Evolutionary conservation across 37 sponge, comb jelly and placozoan species (phyloP), one percentile per base, ranked within the genome.

Genomic region (Theonella swinhoei): DNA sequence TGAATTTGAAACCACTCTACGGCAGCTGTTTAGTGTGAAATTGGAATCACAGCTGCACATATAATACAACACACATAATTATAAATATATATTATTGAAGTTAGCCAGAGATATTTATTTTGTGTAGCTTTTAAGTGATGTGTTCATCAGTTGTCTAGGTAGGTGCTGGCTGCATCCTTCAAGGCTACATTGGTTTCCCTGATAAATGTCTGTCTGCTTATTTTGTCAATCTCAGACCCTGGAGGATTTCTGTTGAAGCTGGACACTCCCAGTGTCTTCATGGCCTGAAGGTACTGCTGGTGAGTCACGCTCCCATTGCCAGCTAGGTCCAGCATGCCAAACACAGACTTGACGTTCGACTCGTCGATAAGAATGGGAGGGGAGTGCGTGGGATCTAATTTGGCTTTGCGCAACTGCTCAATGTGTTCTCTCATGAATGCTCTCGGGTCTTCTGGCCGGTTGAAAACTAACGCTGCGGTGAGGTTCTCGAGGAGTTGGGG

Each of bases 321-420:
- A 8, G 93, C 85, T 25, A 92, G 83, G 80, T 97, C 98, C 78
- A 97, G 54, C 98, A 94, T 97, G 25, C 87, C 76, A 72, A 87
- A 97, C 11, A 97, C 72, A 14, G 95, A 92, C 47, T 65, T 39
- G 17, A 97, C 69, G 68, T 97, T 97, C 7, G 88, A 83, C 37
- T 92, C 91, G 62, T 94, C 91, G 20, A 97, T 39, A 36, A 94
- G 81, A 31, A 73, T 76, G 4, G 96, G 98, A 19, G 93, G 83
- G 3, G 42, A 33, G 54, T 69, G 60, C 11, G 83, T 74, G 7
- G 77, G 80, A 5, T 86, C 77, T 23, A 32, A 76, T 54, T 89
- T 81, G 58, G 87, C 83, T 28, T 83, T 83, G 36, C 88, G 89
- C 63, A 97, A 66, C 23, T 87, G 59, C 70, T 90, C 76, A 29